A percentile compares a stretch with the other conserved stretches of the same genome.
These are phyloP conservation scores for Dallia pectoralis DNA, from an alignment of 2,797 vertebrate species.

Conservation along the genomic window DNA sequence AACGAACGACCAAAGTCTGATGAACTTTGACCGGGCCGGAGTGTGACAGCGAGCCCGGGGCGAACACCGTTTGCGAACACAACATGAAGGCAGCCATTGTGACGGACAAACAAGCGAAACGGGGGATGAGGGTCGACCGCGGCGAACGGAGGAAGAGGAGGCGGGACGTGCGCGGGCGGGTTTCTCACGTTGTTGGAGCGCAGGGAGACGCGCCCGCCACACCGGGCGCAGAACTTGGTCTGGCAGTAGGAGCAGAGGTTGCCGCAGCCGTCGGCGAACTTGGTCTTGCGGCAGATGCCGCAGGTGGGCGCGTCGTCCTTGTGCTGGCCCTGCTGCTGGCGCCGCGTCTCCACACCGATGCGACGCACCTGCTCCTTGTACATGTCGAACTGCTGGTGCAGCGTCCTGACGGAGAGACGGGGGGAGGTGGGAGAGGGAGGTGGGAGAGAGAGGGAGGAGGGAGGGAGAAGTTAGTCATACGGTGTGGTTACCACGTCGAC, in stretches of 20 bases:
- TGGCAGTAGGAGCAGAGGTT: slow-evolving; percentile 98
- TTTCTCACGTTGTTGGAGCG: slow-evolving; percentile 96
- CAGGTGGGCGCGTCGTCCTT: slow-evolving; percentile 98
- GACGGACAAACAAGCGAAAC: slow-evolving; percentile 38
- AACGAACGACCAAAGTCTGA: slow-evolving; percentile 11
- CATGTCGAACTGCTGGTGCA: slow-evolving; percentile 99
- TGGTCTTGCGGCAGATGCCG: slow-evolving; percentile 97
- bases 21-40: too few relatives aligned
- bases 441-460: too few relatives aligned
- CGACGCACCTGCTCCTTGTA: slow-evolving; percentile 98
- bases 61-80: background rate
- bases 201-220: slow-evolving; percentile 94
- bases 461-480: background rate
- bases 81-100: background rate
- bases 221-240: slow-evolving; percentile 97
- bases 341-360: slow-evolving; percentile 91
- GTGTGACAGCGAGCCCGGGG: background rate
- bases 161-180: slow-evolving; percentile 18
- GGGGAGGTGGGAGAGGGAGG: background rate
- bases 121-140: background rate
- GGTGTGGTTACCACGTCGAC: too few relatives aligned
- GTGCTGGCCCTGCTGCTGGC: slow-evolving; percentile 89
- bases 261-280: slow-evolving; percentile 96
- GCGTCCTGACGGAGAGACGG: slow-evolving; percentile 77
- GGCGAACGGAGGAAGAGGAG: slow-evolving; percentile 19